Percentiles rank a stretch among this genome's conserved stretches.
These are phyloP conservation scores for Toxonevra muliebris DNA, from an alignment of 2,888 invertebrate species.

Conservation along the genomic window DNA sequence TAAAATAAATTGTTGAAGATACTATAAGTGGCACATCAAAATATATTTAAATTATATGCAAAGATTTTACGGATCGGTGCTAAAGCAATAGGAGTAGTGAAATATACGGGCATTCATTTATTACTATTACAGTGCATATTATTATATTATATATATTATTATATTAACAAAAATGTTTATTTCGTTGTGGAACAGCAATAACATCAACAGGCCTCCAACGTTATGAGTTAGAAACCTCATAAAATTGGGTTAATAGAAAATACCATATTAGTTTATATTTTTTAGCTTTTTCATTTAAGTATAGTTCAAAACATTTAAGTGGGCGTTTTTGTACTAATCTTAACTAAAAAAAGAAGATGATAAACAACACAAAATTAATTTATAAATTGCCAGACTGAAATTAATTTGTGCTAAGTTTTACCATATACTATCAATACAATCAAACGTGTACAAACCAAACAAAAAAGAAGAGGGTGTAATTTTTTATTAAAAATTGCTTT, in stretches of 20 bases:
- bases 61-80: too few species aligned
- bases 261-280: not conserved
- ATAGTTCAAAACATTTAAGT: not conserved
- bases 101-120: too few species aligned
- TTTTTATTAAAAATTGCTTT: not conserved
- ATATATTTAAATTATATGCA: too few species aligned
- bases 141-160: too few species aligned
- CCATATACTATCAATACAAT: not conserved
- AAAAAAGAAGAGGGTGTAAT: not conserved
- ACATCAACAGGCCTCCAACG: too few species aligned
- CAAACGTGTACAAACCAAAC: not conserved
- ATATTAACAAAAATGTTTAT: too few species aligned
- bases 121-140: too few species aligned
- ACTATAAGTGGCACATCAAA: too few species aligned
- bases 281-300: not conserved
- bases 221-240: conserved; percentile 8
- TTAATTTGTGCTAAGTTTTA: not conserved
- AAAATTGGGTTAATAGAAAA: conserved; percentile 18
- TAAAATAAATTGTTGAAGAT: too few species aligned
- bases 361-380: not conserved
- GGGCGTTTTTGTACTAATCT: not conserved
- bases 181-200: too few species aligned
- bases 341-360: too few species aligned
- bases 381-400: not conserved
- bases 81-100: too few species aligned